Conservation (phyloP, 2,888 invertebrate genomes). For the Acleris laterana region DNA sequence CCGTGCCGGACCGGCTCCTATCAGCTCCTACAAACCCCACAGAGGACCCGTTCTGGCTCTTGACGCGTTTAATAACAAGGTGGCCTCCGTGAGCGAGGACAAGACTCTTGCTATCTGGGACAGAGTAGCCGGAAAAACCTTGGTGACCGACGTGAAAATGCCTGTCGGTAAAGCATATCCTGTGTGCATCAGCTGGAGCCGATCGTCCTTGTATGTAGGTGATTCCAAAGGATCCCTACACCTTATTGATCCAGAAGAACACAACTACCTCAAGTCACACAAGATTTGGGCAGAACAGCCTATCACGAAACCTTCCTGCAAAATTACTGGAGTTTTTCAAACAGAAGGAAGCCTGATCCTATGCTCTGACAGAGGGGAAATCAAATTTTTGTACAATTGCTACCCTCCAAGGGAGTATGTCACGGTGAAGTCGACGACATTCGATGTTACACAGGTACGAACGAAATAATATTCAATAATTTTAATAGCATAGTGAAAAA, state of each 20-base stretch:
- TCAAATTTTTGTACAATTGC: slow-evolving; percentile 76
- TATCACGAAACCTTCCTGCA: slow-evolving; percentile 63
- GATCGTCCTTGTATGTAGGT: slow-evolving; percentile 71
- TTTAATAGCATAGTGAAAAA: neutral
- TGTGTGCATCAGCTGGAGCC: slow-evolving; percentile 72
- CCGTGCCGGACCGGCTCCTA: slow-evolving; percentile 67
- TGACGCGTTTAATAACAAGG: slow-evolving; percentile 66
- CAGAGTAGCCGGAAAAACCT: slow-evolving; percentile 74
- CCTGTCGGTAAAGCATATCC: slow-evolving; percentile 70
- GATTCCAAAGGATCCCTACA: slow-evolving; percentile 76
- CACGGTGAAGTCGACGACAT: slow-evolving; percentile 62
- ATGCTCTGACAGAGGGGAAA: slow-evolving; percentile 76
- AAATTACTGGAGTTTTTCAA: slow-evolving; percentile 73
- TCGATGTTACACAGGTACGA: slow-evolving; percentile 73
- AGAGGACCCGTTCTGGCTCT: slow-evolving; percentile 79
- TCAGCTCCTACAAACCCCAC: slow-evolving; percentile 77
- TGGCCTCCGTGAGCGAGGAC: slow-evolving; percentile 85
- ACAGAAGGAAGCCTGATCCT: slow-evolving; percentile 70
- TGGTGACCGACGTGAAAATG: slow-evolving; percentile 68
- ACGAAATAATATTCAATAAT: neutral
- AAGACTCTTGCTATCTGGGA: slow-evolving; percentile 84
- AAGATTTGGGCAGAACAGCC: slow-evolving; percentile 71
- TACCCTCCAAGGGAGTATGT: slow-evolving; percentile 71
- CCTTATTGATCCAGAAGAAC: slow-evolving; percentile 68
- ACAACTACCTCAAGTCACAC: slow-evolving; percentile 58